Evolutionary conservation across 2,113 vertebrate species (phyloP), one percentile per base, ranked within the genome.

Genomic region (Castor canadensis): DNA sequence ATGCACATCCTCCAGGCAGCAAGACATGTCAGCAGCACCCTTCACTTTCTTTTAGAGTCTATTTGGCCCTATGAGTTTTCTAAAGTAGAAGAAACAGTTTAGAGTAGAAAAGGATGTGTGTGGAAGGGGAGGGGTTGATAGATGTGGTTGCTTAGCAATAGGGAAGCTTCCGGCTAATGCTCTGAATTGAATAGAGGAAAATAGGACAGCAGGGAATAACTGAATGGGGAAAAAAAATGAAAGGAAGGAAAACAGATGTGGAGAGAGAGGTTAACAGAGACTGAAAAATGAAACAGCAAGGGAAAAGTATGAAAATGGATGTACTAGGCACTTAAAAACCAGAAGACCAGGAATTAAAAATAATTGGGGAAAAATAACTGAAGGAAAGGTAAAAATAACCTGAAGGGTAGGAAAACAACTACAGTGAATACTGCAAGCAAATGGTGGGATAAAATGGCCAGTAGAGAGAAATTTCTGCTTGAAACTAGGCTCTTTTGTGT

Each of bases 121-220:
- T n/a, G 75, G 52, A 85, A 26, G 26, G 20, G 52, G 52, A 26
- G 5, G 6, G 40, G n/a, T n/a, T n/a, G n/a, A n/a, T n/a, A 82
- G 73, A 96, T 32, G 80, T 72, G 15, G 62, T 97, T 82, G 62
- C 13, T 2, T 76, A 97, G 94, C 94, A 97, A 98, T 62, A n/a
- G 84, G 62, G 89, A 94, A 96, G 38, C 69, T 95, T 80, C 56
- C 0, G 3, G 87, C 69, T 47, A 71, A 81, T 97, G 30, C 75
- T 96, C 96, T 54, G 92, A 94, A 92, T 64, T 86, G 89, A 90
- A 94, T 71, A 93, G 94, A 8, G 5, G 82, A 95, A 94, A 95
- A 71, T 62, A 71, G 85, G 81, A 56, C 73, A 67, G 75, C 35
- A 12, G 81, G 86, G 82, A 95, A 93, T 90, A 82, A 82, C 64